Evolutionary conservation across 2,797 vertebrate species (phyloP), one percentile per base, ranked within the genome.

Genomic region (Poliocrania exsul): DNA sequence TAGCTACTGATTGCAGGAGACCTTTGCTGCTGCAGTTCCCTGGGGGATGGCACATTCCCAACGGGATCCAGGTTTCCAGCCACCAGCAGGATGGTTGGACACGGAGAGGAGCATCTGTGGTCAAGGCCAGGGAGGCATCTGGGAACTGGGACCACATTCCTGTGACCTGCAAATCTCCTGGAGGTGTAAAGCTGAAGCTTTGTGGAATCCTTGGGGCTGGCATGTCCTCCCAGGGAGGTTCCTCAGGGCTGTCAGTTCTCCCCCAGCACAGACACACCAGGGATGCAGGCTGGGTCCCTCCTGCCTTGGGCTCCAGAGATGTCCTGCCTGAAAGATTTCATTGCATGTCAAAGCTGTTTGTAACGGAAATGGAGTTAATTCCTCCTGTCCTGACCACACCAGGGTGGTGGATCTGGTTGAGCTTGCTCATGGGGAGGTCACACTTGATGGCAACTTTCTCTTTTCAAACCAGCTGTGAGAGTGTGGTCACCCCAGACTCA

Each of bases 101-200:
- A 42, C 4, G 28, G 26, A 28, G 10, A n/a, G 44, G 15, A 87
- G 2, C 37, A 16, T 15, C 61, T 13, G 24, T 10, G 57, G 28
- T 16, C 4, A 6, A n/a, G 38, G 49, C 19, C 65, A 37, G 10
- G 57, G 51, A 56, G 17, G 53, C 23, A 9, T 10, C 16, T 6
- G 11, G 51, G 67, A 71, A 5, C 5, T 1, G 75, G 25, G 62
- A 44, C 25, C 0, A 0, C 7, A 46, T 33, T 56, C 23, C 47
- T 60, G 16, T 6, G 29, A 25, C 0, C 0, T 0, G 6, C 24
- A 7, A n/a, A 86, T 66, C 37, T 31, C 60, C 5, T 19, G 46
- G 61, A 56, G 78, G 70, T 1, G 18, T 75, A 91, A 87, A 33
- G 23, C 42, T 61, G 67, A 16, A 26, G 33, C 31, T 91, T 9